Evolutionary conservation across 1,140 invertebrate genomes (phyloP).

Genomic region (Colletes latitarsis): DNA sequence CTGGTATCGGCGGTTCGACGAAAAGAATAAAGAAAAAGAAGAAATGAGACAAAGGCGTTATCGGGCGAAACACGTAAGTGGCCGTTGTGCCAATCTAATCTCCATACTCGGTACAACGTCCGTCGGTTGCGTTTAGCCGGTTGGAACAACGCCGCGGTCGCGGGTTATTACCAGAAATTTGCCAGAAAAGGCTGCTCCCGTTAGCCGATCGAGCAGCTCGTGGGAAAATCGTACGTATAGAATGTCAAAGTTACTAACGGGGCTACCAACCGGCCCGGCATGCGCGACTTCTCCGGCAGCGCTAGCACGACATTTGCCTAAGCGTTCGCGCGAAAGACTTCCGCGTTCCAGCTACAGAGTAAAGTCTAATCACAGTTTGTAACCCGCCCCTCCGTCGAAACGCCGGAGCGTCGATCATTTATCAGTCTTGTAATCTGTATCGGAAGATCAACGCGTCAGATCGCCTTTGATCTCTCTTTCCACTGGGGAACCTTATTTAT

Average conservation of each 20-base stretch:
- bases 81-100: slow-evolving; percentile 27
- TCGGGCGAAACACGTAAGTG: slow-evolving; percentile 23
- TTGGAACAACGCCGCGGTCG: background rate
- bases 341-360: slow-evolving; percentile 43
- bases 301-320: slow-evolving; percentile 48
- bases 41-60: slow-evolving; percentile 37
- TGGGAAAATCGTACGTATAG: slow-evolving; percentile 49
- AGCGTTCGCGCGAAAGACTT: slow-evolving; percentile 36
- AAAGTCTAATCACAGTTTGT: slow-evolving; percentile 49
- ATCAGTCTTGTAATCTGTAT: slow-evolving; percentile 22
- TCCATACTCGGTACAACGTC: slow-evolving; percentile 17
- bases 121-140: slow-evolving; percentile 15
- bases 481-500: background rate
- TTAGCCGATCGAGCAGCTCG: slow-evolving; percentile 15
- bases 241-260: slow-evolving; percentile 56
- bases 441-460: background rate
- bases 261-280: background rate
- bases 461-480: slow-evolving; percentile 14
- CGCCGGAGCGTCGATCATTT: slow-evolving; percentile 18
- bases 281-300: slow-evolving; percentile 27
- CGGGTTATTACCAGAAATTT: slow-evolving; percentile 36
- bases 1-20: background rate
- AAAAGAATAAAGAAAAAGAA: background rate
- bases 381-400: background rate
- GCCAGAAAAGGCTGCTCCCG: slow-evolving; percentile 39